A percentile compares a stretch with the other conserved stretches of the same genome.
phyloP scores from a whole-genome alignment of 2,113 vertebrate species.

The Corythornis madagascariensis region DNA sequence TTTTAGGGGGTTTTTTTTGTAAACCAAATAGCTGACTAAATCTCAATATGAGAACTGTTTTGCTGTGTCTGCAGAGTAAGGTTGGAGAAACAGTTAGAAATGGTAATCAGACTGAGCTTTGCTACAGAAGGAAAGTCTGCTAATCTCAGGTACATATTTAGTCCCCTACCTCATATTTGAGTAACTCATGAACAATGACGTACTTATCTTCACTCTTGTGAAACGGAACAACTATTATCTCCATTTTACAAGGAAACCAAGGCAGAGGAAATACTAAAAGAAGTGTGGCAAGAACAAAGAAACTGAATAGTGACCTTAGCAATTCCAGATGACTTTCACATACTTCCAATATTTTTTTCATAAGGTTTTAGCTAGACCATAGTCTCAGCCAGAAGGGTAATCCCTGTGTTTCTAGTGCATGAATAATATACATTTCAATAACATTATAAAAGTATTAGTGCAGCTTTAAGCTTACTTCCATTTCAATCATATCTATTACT shows the following conservation, averaged over 20 bases:
- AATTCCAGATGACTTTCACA: not conserved
- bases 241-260: not conserved
- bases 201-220: not conserved
- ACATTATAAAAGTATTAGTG: not conserved
- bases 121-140: not conserved
- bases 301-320: not conserved
- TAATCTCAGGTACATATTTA: not conserved
- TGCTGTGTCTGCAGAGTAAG: not conserved
- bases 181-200: not conserved
- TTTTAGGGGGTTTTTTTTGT: not conserved
- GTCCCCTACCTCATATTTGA: not conserved
- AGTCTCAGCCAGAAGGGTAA: not conserved
- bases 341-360: not conserved
- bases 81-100: not conserved
- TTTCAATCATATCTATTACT: not conserved
- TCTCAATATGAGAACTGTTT: not conserved
- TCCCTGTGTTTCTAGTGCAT: not conserved
- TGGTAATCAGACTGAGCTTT: not conserved
- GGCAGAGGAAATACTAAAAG: not conserved
- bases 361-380: not conserved
- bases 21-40: not conserved
- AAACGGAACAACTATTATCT: not conserved
- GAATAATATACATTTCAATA: constrained; percentile 19
- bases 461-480: constrained; percentile 15
- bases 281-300: not conserved